These are phyloP conservation scores for Hylaea fasciaria DNA, from an alignment of 2,888 invertebrate genomes.

Conservation along the genomic window DNA sequence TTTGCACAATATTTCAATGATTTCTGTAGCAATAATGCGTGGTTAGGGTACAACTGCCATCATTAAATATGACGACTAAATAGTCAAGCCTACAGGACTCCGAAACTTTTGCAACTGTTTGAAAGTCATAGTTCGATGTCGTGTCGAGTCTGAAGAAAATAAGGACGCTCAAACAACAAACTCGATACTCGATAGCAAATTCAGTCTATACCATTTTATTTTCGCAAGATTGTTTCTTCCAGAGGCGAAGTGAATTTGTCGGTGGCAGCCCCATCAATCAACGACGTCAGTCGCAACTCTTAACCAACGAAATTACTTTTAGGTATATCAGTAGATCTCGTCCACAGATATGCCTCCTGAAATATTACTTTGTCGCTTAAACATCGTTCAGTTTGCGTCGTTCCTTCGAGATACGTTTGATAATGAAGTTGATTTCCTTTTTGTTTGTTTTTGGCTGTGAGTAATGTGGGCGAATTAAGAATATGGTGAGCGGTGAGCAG, in stretches of 20 bases:
- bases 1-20: too few species aligned
- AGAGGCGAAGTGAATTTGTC: constrained; percentile 70
- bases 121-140: too few species aligned
- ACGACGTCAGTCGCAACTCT: constrained; percentile 72
- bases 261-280: constrained; percentile 75
- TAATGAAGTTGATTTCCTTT: constrained; percentile 53
- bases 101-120: too few species aligned
- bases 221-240: constrained; percentile 44
- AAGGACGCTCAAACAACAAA: neutral
- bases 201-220: constrained; percentile 46
- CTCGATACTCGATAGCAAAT: constrained; percentile 14
- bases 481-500: constrained; percentile 10
- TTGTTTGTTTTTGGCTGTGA: constrained; percentile 43
- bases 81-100: too few species aligned
- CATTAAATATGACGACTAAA: too few species aligned
- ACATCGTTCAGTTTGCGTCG: constrained; percentile 42
- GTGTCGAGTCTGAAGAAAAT: too few species aligned
- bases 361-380: constrained; percentile 63
- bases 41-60: too few species aligned
- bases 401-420: constrained; percentile 41
- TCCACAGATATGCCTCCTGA: constrained; percentile 65
- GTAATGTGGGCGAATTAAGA: constrained; percentile 32
- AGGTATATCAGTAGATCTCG: constrained; percentile 71
- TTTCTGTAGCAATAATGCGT: too few species aligned
- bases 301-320: constrained; percentile 73